Evolutionary conservation across 2,888 invertebrate species (phyloP).

Genomic region (Leucoma salicis): DNA sequence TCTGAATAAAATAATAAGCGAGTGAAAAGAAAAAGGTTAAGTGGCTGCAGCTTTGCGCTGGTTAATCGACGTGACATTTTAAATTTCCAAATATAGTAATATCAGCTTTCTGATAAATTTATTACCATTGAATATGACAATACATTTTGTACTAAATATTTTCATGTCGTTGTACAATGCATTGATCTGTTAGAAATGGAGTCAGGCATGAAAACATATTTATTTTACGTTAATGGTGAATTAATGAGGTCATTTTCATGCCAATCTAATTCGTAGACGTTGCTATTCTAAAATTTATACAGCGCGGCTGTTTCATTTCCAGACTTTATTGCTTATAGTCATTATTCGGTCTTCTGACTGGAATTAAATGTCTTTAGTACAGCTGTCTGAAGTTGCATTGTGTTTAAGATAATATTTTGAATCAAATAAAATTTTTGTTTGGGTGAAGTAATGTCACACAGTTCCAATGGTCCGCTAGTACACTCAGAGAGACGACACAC

Average conservation of each 20-base stretch:
- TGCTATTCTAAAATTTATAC: too few species aligned
- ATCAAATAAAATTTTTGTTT: too few species aligned
- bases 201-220: constrained; percentile 51
- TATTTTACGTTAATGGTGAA: constrained; percentile 53
- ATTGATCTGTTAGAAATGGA: constrained; percentile 54
- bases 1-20: constrained; percentile 7
- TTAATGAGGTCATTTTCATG: constrained; percentile 39
- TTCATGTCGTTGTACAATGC: constrained; percentile 53
- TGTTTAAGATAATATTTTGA: too few species aligned
- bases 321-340: too few species aligned
- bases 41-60: constrained; percentile 23
- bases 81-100: constrained; percentile 7
- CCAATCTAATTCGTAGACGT: constrained; percentile 28
- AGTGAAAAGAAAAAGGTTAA: too few species aligned
- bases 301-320: too few species aligned
- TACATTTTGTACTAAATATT: constrained; percentile 25
- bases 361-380: too few species aligned
- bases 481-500: too few species aligned
- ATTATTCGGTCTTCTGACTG: too few species aligned
- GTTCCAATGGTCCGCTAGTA: too few species aligned
- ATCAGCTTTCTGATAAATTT: constrained; percentile 23
- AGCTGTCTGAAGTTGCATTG: too few species aligned
- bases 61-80: constrained; percentile 18
- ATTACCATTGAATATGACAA: constrained; percentile 11
- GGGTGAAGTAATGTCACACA: too few species aligned